Evolutionary conservation across 2,888 invertebrate species (phyloP).

Genomic region (Leucoptera coffeella): DNA sequence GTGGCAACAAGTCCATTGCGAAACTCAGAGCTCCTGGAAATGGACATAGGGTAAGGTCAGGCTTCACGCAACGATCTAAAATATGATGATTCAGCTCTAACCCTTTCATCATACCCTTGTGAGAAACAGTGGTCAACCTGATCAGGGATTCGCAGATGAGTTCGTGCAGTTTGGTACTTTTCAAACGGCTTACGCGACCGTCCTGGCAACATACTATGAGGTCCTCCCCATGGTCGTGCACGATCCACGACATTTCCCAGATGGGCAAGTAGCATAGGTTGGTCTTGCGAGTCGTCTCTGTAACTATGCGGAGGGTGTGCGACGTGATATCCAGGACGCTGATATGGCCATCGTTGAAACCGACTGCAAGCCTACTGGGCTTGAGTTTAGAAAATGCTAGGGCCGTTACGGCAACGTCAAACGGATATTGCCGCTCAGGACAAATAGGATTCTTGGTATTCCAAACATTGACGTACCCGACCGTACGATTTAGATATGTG

Average conservation of each 20-base stretch:
- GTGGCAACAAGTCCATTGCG: conserved; percentile 54
- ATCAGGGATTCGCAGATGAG: conserved; percentile 59
- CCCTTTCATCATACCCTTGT: conserved; percentile 55
- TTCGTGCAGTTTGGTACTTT: conserved; percentile 50
- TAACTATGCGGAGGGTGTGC: conserved; percentile 40
- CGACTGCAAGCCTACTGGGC: conserved; percentile 69
- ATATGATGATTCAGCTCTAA: conserved; percentile 19
- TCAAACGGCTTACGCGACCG: conserved; percentile 53
- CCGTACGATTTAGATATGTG: conserved; percentile 43
- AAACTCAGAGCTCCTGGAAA: conserved; percentile 61
- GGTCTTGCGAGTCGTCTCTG: conserved; percentile 46
- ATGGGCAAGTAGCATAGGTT: conserved; percentile 63
- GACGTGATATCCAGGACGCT: conserved; percentile 63
- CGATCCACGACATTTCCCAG: conserved; percentile 61
- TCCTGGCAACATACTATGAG: conserved; percentile 57
- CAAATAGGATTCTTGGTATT: conserved; percentile 73
- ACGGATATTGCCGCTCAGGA: conserved; percentile 64
- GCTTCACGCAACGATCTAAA: conserved; percentile 25
- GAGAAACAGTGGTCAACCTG: conserved; percentile 60
- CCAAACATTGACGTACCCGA: conserved; percentile 70
- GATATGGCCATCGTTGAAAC: conserved; percentile 67
- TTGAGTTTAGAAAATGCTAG: conserved; percentile 62
- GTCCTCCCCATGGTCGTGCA: conserved; percentile 25
- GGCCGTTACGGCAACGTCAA: conserved; percentile 59
- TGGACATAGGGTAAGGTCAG: conserved; percentile 50